Conservation (phyloP, 2,797 vertebrate species). For the Myripristis jacobus region DNA sequence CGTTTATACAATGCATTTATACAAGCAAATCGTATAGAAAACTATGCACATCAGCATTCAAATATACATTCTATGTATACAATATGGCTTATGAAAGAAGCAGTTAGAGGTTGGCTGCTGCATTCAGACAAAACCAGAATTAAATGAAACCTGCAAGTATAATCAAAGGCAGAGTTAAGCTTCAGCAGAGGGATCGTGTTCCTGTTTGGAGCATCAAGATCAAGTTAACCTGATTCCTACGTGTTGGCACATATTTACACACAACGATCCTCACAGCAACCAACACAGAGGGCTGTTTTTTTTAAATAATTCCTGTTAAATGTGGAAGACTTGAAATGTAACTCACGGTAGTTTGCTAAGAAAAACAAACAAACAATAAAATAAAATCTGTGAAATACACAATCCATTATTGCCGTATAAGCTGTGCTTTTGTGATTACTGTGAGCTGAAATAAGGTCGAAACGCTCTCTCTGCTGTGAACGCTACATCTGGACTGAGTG, state of each 20-base stretch:
- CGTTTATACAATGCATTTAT: slow-evolving; percentile 33
- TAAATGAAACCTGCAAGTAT: background rate
- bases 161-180: no score
- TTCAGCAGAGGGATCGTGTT: background rate
- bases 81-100: slow-evolving; percentile 42
- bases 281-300: no score
- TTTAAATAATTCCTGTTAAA: background rate
- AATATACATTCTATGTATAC: slow-evolving; percentile 42
- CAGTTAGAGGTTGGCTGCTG: background rate
- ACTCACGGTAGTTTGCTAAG: background rate
- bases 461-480: background rate
- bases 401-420: background rate
- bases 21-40: slow-evolving; percentile 44
- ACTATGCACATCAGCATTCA: slow-evolving; percentile 38
- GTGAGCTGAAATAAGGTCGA: background rate
- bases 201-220: background rate
- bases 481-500: background rate
- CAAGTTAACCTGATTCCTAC: background rate
- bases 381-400: background rate
- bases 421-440: background rate
- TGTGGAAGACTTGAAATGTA: background rate
- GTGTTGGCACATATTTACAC: background rate
- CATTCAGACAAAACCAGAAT: background rate
- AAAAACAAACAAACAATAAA: background rate
- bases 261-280: no score